Percentiles rank a stretch among this genome's conserved stretches.
These are phyloP conservation scores for Elegia similella DNA, from an alignment of 2,888 invertebrate species.

Conservation along the genomic window DNA sequence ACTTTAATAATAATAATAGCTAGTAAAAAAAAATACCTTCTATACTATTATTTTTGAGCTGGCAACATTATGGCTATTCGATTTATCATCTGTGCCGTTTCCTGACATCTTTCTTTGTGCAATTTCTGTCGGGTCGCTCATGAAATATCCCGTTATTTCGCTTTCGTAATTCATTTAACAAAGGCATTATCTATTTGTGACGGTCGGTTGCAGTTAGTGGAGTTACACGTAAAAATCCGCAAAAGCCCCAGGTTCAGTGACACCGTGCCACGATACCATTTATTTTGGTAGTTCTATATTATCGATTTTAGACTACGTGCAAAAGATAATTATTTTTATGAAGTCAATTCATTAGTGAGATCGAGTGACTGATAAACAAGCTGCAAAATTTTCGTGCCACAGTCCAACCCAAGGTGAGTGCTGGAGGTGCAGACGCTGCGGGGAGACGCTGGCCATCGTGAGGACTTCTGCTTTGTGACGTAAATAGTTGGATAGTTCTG, in stretches of 20 bases:
- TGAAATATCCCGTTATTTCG: conserved; percentile 76
- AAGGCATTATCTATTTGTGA: conserved; percentile 65
- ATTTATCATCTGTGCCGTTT: conserved; percentile 43
- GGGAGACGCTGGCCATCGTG: conserved; percentile 29
- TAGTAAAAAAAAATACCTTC: no score
- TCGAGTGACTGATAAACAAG: conserved; percentile 56
- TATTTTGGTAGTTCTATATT: conserved; percentile 58
- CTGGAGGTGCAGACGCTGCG: conserved; percentile 29
- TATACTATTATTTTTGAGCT: background rate
- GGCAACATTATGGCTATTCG: conserved; percentile 6
- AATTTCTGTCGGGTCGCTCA: conserved; percentile 63
- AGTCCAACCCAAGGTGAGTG: conserved; percentile 70
- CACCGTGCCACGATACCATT: conserved; percentile 53
- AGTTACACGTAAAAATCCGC: conserved; percentile 46
- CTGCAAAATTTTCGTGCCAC: conserved; percentile 68
- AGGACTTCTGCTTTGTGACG: conserved; percentile 42
- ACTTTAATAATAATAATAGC: no score
- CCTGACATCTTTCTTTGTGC: conserved; percentile 73
- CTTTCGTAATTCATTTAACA: conserved; percentile 74
- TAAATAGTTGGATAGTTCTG: conserved; percentile 32
- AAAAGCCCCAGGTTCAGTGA: conserved; percentile 44
- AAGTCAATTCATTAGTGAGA: conserved; percentile 70
- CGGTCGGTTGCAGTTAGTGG: conserved; percentile 51
- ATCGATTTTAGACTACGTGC: conserved; percentile 72
- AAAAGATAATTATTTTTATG: conserved; percentile 64